phyloP scores from a whole-genome alignment of 2,113 vertebrate genomes.

The Corythaeola cristata region DNA sequence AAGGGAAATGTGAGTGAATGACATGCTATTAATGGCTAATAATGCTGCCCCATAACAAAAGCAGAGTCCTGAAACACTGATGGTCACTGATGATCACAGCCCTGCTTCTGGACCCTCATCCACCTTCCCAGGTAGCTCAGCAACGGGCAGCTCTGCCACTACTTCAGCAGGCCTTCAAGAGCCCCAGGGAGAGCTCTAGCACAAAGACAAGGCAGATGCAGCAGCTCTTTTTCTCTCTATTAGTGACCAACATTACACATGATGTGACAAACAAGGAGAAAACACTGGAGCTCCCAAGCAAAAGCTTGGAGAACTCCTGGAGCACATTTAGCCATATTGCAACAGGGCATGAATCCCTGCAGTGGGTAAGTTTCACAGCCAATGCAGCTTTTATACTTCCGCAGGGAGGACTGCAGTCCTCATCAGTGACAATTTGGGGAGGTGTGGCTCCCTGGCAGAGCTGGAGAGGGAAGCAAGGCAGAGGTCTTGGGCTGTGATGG shows the following conservation, averaged over 20 bases:
- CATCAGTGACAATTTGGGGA: not conserved
- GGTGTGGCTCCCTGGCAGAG: not conserved
- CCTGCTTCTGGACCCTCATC: not conserved
- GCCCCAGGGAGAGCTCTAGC: not conserved
- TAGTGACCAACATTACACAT: not conserved
- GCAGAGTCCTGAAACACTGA: not conserved
- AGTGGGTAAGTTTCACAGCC: accelerated
- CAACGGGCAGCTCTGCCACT: not conserved
- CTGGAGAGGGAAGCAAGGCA: not conserved
- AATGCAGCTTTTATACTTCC: not conserved
- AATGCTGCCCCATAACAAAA: not conserved
- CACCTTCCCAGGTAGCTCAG: not conserved
- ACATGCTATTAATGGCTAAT: not conserved
- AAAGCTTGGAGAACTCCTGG: not conserved
- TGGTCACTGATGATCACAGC: not conserved
- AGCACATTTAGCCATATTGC: not conserved
- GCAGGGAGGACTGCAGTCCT: not conserved
- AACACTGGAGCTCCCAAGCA: not conserved
- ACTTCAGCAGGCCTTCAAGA: not conserved
- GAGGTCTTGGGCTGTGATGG: not conserved
- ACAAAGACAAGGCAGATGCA: not conserved
- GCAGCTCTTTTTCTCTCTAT: not conserved
- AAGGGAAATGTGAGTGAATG: not conserved
- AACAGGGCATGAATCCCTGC: not conserved
- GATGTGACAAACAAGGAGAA: not conserved